Evolutionary conservation across 2,797 vertebrate genomes (phyloP).

Genomic region (Chloroceryle amazona): DNA sequence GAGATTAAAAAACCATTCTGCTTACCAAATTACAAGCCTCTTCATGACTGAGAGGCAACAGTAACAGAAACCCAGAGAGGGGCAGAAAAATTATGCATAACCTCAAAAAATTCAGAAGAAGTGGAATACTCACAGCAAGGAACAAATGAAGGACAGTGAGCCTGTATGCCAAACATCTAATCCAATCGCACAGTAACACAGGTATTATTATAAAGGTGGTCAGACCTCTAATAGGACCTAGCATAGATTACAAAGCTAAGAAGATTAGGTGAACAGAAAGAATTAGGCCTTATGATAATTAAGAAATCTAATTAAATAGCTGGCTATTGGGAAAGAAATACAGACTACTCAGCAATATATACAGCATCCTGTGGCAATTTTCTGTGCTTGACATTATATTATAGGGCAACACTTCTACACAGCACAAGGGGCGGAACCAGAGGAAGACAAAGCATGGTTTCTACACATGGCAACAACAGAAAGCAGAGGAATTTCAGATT

Average conservation of each 20-base stretch:
- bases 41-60: not conserved
- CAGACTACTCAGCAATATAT: not conserved
- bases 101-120: not conserved
- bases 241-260: not conserved
- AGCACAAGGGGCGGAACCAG: not conserved
- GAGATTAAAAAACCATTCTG: not conserved
- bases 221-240: not conserved
- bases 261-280: not conserved
- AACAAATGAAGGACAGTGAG: not conserved
- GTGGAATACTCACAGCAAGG: not conserved
- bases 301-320: not conserved
- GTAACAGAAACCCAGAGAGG: not conserved
- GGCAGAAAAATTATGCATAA: not conserved
- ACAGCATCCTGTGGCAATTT: not conserved
- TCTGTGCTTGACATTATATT: not conserved
- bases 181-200: accelerated
- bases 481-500: not conserved
- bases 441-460: not conserved
- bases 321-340: not conserved
- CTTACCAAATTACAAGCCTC: not conserved
- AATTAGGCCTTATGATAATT: not conserved
- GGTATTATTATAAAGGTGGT: not conserved
- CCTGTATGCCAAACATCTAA: not conserved
- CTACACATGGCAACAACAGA: not conserved
- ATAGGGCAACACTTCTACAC: not conserved